Conservation (phyloP, 2,113 vertebrate species). For the Bubo scandiacus region DNA sequence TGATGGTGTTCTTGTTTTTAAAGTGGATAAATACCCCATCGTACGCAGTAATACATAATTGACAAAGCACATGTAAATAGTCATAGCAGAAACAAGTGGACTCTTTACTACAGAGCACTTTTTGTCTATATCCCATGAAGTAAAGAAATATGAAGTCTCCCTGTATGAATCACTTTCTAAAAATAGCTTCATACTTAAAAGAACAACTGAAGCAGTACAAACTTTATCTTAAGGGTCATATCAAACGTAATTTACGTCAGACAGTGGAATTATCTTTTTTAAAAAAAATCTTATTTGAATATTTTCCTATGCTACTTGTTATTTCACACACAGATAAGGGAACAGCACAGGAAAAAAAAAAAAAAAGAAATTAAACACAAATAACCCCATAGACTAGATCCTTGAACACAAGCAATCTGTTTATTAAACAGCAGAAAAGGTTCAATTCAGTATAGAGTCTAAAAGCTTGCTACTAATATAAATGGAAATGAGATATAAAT, state of each 20-base stretch:
- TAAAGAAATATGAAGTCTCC: background rate
- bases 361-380: background rate
- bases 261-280: background rate
- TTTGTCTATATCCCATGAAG: background rate
- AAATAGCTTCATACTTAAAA: background rate
- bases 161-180: background rate
- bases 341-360: background rate
- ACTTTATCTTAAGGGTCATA: constrained; percentile 7
- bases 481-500: background rate
- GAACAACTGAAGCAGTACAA: constrained; percentile 4
- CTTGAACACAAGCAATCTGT: background rate
- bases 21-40: background rate
- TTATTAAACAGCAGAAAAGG: background rate
- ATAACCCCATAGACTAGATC: background rate
- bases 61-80: background rate
- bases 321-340: background rate
- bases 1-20: background rate
- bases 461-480: background rate
- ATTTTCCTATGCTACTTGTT: background rate
- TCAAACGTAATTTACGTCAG: constrained; percentile 18
- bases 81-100: background rate
- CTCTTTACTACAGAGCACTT: background rate
- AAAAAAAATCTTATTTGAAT: background rate
- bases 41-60: background rate
- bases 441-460: background rate